phyloP scores from a whole-genome alignment of 2,888 invertebrate genomes.

The Meandrusa payeni region DNA sequence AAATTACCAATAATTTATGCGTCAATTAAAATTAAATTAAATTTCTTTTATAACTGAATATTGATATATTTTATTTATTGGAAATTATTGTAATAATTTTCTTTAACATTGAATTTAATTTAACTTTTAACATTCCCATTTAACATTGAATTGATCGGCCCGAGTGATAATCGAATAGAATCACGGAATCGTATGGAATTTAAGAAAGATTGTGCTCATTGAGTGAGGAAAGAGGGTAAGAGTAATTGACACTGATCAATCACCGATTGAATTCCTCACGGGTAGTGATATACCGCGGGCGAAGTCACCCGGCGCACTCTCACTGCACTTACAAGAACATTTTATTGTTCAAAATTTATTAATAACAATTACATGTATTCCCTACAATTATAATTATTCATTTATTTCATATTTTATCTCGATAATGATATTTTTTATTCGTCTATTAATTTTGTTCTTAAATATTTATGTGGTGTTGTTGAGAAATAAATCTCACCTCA shows the following conservation, averaged over 20 bases:
- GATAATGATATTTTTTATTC: neutral
- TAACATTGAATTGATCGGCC: neutral
- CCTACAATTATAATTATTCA: too few species aligned
- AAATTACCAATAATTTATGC: too few species aligned
- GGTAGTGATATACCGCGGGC: neutral
- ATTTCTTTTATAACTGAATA: too few species aligned
- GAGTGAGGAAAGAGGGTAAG: constrained; percentile 33
- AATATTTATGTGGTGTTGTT: neutral
- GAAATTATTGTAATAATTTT: too few species aligned
- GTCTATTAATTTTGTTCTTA: neutral
- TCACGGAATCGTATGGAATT: constrained; percentile 16
- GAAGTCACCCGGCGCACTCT: constrained; percentile 10
- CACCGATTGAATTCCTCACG: constrained; percentile 22
- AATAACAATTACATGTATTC: neutral
- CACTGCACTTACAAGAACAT: neutral
- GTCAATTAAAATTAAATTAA: too few species aligned
- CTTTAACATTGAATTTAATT: too few species aligned
- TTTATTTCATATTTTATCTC: too few species aligned
- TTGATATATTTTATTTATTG: too few species aligned
- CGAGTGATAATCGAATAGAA: neutral
- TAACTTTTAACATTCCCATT: neutral
- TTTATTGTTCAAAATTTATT: neutral
- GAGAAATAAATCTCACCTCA: too few species aligned
- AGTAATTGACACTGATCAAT: constrained; percentile 43
- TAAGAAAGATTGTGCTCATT: constrained; percentile 1